Conservation (phyloP, 2,113 vertebrate genomes). For the Blennius ocellaris region DNA sequence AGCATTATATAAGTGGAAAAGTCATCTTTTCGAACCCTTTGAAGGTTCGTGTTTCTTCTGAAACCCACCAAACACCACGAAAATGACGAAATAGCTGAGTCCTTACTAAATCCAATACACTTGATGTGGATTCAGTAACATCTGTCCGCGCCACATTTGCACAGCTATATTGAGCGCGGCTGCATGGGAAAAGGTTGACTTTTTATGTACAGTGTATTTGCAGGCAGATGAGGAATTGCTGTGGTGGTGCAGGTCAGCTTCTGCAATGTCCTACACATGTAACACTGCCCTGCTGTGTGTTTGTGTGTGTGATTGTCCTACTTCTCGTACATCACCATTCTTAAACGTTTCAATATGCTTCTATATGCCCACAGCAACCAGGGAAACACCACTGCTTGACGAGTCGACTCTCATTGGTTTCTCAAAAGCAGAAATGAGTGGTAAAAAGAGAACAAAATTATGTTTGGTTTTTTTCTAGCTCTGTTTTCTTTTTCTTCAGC, state of each 20-base stretch:
- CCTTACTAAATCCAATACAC: neutral
- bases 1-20: conserved; percentile 1
- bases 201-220: conserved; percentile 6
- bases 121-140: conserved; percentile 18
- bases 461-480: neutral
- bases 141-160: conserved; percentile 26
- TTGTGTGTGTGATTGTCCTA: neutral
- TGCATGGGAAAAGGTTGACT: conserved; percentile 23
- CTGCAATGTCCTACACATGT: conserved; percentile 26
- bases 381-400: neutral
- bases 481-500: neutral
- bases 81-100: neutral
- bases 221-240: conserved; percentile 14
- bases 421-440: neutral
- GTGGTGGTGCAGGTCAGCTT: conserved; percentile 22
- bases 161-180: conserved; percentile 9
- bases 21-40: neutral
- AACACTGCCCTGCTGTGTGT: conserved; percentile 3
- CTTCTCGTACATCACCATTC: conserved; percentile 26
- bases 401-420: neutral
- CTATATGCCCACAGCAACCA: neutral
- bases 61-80: neutral
- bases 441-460: neutral
- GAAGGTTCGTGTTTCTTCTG: neutral
- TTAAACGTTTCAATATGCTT: neutral